Evolutionary conservation across 2,888 invertebrate species (phyloP).

Genomic region (Patella caerulea): DNA sequence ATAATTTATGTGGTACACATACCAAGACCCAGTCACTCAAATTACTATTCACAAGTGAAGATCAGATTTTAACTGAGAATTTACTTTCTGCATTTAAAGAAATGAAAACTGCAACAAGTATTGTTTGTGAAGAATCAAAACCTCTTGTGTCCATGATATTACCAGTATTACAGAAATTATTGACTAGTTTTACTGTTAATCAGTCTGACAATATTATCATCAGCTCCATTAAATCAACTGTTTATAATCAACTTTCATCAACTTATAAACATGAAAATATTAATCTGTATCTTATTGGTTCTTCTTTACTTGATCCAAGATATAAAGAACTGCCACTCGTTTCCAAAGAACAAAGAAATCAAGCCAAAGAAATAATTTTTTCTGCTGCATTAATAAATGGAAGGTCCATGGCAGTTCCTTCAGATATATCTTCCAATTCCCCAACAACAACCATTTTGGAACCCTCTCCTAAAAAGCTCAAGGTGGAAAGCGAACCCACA

Average conservation of each 20-base stretch:
- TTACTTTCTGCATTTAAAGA: not conserved
- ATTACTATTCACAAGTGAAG: slow-evolving; percentile 1
- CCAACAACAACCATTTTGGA: no score
- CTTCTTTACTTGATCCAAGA: slow-evolving; percentile 3
- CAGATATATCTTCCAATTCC: not conserved
- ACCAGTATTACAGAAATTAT: not conserved
- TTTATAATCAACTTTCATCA: not conserved
- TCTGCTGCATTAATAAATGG: not conserved
- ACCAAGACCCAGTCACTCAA: not conserved
- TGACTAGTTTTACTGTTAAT: not conserved
- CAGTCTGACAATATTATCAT: not conserved
- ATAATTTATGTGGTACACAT: not conserved
- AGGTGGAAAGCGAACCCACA: not conserved
- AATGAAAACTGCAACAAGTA: not conserved
- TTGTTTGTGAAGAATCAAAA: not conserved
- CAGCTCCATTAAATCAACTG: not conserved
- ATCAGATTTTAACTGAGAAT: not conserved
- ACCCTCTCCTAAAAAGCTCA: not conserved
- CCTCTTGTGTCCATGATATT: not conserved
- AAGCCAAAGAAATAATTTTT: not conserved
- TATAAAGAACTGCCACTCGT: slow-evolving; percentile 7
- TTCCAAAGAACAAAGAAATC: not conserved
- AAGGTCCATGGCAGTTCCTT: not conserved
- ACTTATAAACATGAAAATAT: not conserved
- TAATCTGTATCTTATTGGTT: not conserved